These are phyloP conservation scores for Sarcophaga subvicina DNA, from an alignment of 2,888 invertebrate genomes.

Conservation along the genomic window DNA sequence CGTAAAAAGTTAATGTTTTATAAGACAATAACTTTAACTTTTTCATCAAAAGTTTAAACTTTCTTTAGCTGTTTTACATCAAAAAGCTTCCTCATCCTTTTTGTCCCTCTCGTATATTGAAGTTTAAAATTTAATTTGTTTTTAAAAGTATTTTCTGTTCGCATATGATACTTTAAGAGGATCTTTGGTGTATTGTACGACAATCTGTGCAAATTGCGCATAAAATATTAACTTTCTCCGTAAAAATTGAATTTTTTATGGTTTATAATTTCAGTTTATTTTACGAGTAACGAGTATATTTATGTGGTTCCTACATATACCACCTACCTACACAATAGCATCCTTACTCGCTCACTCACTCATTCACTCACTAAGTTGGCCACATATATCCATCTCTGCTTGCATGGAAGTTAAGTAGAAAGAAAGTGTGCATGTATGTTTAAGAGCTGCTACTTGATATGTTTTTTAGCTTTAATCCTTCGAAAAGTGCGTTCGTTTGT, in stretches of 20 bases:
- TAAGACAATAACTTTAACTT: too few species aligned
- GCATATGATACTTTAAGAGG: slow-evolving; percentile 24
- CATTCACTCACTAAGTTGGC: neutral
- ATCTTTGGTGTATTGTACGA: slow-evolving; percentile 2
- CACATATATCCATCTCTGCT: neutral
- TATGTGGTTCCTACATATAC: slow-evolving; percentile 21
- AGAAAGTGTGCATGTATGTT: neutral
- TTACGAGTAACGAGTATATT: slow-evolving; percentile 1
- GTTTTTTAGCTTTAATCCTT: slow-evolving; percentile 16
- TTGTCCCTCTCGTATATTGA: neutral
- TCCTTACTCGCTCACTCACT: neutral
- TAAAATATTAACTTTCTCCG: slow-evolving; percentile 74
- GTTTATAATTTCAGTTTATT: slow-evolving; percentile 50
- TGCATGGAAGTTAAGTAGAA: neutral
- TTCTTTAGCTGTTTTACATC: too few species aligned
- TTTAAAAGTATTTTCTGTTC: slow-evolving; percentile 21
- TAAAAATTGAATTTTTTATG: slow-evolving; percentile 44
- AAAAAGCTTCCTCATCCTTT: neutral
- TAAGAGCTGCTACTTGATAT: slow-evolving; percentile 27
- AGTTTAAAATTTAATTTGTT: slow-evolving; percentile 6
- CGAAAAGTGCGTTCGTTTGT: slow-evolving; percentile 10
- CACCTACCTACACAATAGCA: neutral
- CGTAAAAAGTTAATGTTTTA: too few species aligned
- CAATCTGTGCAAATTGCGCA: slow-evolving; percentile 79
- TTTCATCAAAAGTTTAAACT: too few species aligned